Evolutionary conservation across 2,888 invertebrate genomes (phyloP), one percentile per base, ranked within the genome.

Genomic region (Gortyna flavago): DNA sequence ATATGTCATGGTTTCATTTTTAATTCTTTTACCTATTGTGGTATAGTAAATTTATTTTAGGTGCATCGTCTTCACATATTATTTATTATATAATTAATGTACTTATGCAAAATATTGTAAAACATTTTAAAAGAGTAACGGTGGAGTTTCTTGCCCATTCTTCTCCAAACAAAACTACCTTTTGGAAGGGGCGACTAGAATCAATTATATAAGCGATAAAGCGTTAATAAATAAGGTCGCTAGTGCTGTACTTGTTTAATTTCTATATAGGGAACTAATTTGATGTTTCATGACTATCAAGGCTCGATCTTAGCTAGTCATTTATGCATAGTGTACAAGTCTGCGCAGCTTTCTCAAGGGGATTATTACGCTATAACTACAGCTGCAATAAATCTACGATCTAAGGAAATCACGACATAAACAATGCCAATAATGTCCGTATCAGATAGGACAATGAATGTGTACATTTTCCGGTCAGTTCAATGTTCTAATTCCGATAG

Each of bases 401-500:
- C n/a, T 35, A 18, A 18, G 69, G 6, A 29, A 69, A 54, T 29
- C 54, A n/a, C 21, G 11, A 35, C 11, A 21, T 44, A 66, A 35
- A 54, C 29, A 79, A 79, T 29, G 4, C 8, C 68, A 11, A 41
- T 51, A 21, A 25, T n/a, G 21, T 51, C 32, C 16, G 51, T 41
- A 48, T 35, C 48, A 21, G 48, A 51, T 61, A 80, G 16, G 21
- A n/a, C 38, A 51, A 51, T 61, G 9, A 41, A 65, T 71, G 68
- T n/a, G 68, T 72, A 64, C 57, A 80, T 70, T 51, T 76, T 75
- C 59, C 73, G 74, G 75, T 69, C 6, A 18, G 11, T 68, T n/a
- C 38, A 84, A 71, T 77, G 62, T 73, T n/a, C 54, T 51, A 25
- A n/a, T 70, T 73, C 65, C 67, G 54, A 74, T 62, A 51, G 61